Evolutionary conservation across 2,113 vertebrate species (phyloP), one percentile per base, ranked within the genome.

Genomic region (Suncus etruscus): DNA sequence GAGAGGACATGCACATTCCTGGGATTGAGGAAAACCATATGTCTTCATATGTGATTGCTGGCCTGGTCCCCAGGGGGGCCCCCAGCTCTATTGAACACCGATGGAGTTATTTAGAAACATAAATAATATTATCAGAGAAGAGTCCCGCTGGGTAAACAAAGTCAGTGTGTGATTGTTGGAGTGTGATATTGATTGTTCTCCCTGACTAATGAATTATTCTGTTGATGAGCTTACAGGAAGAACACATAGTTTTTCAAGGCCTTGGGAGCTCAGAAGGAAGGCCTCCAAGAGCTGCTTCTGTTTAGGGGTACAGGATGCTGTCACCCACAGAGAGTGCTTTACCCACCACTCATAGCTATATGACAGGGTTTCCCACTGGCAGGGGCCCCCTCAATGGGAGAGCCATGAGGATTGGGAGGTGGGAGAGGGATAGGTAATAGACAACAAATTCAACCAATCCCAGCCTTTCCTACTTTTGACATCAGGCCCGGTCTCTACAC

Each of bases 61-160:
- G 95, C 96, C 90, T 7, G 16, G 93, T 97, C 98, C 96, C 97
- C 79, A 79, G 89, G 96, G 97, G 58, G 76, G 78, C 79, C 95
- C 94, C 92, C 94, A 92, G 96, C 96, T 95, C 95, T 97, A 98
- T 96, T 98, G 97, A 98, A 97, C 96, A 96, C 96, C 51, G 89
- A 97, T 97, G 95, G 96, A 98, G 98, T 98, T 97, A 98, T 98
- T 98, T 98, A 93, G 97, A 95, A 97, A 96, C 97, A 97, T 97
- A 98, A 98, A 98, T 98, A 98, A 97, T 98, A 97, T 98, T 97
- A 98, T 97, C 97, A 97, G 97, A 97, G 96, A 97, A 61, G 95
- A 89, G 95, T 95, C 97, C 97, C 97, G 83, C 96, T 97, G 97
- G 96, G 97, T 97, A 98, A 98, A 98, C 96, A 97, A 96, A 97